Evolutionary conservation across 2,888 invertebrate species (phyloP), one percentile per base, ranked within the genome.

Genomic region (Machimus rusticus): DNA sequence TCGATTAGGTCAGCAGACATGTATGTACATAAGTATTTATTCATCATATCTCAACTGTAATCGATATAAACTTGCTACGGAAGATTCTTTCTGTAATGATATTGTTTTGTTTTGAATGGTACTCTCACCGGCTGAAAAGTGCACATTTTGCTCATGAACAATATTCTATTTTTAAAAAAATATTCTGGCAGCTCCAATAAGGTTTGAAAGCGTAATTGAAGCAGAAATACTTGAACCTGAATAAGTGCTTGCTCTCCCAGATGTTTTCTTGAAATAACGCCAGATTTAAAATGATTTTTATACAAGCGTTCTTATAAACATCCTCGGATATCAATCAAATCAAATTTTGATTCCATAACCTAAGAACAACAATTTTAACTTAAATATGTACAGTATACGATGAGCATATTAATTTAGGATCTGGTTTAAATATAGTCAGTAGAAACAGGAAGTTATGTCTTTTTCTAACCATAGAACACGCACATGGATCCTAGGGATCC

Each of bases 131-230:
- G 28, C 66, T 23, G 28, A 66, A 55, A 82, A 82, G 39, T 82
- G 66, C 66, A 82, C 57, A 34, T 57, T 57, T 82, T 82, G 57
- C 66, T 82, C 57, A 66, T 55, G 31, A 82, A 57, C 57, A 57
- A 37, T 82, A 57, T 82, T 82, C 82, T 82, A 82, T 82, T 82
- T 82, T 55, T 82, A 82, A 82, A 82, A n/a, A 57, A 82, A 37
- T 37, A 82, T 66, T 82, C 37, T 82, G 82, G 82, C 82, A 82
- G 19, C 3, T 51, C 34, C 34, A 51, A 57, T 82, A 57, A 57
- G 55, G 34, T 57, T 82, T 82, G 16, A 34, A 82, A 82, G 66
- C 37, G 23, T 37, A 82, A 51, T 57, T 51, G 34, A 16, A 8
- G 28, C 79, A 23, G 57, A 82, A 23, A 82, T 82, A 39, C 37